phyloP scores from a whole-genome alignment of 1,140 invertebrate genomes.

The Drosophila fuyamai region DNA sequence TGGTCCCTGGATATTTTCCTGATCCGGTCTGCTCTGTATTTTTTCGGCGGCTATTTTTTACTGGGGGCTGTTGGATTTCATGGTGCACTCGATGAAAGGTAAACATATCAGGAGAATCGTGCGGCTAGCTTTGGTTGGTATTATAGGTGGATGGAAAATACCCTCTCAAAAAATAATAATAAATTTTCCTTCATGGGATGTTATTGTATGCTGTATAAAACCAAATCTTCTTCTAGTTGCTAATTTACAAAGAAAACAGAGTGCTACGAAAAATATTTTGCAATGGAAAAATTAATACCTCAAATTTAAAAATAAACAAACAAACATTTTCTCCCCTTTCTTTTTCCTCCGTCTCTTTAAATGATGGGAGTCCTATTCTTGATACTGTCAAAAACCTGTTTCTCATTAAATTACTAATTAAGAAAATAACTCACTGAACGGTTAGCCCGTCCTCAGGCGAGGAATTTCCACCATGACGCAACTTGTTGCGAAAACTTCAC shows the following conservation, averaged over 20 bases:
- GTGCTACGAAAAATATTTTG: not conserved
- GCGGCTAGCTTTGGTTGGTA: constrained; percentile 28
- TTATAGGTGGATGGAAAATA: constrained; percentile 13
- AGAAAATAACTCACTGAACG: constrained; percentile 11
- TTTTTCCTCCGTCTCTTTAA: not conserved
- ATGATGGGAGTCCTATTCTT: not conserved
- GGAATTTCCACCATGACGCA: constrained; percentile 18
- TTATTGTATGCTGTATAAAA: constrained; percentile 1
- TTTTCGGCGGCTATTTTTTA: constrained; percentile 2
- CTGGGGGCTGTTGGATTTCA: constrained; percentile 26
- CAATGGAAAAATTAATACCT: not conserved
- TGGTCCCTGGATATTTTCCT: constrained; percentile 2
- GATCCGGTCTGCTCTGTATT: constrained; percentile 2
- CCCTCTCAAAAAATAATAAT: constrained; percentile 8
- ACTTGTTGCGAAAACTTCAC: constrained; percentile 38
- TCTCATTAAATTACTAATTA: constrained; percentile 32
- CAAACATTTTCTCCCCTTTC: not conserved
- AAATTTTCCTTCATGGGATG: not conserved
- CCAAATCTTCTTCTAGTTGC: not conserved
- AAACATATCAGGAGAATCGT: constrained; percentile 50
- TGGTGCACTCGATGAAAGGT: constrained; percentile 54
- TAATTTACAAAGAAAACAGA: too few species aligned
- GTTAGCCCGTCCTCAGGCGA: constrained; percentile 1
- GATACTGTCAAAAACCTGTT: not conserved
- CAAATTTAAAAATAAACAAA: not conserved